Percentiles rank a stretch among this genome's conserved stretches.
Evolutionary conservation across 2,113 vertebrate genomes (phyloP).

Genomic region (Amphiprion percula): DNA sequence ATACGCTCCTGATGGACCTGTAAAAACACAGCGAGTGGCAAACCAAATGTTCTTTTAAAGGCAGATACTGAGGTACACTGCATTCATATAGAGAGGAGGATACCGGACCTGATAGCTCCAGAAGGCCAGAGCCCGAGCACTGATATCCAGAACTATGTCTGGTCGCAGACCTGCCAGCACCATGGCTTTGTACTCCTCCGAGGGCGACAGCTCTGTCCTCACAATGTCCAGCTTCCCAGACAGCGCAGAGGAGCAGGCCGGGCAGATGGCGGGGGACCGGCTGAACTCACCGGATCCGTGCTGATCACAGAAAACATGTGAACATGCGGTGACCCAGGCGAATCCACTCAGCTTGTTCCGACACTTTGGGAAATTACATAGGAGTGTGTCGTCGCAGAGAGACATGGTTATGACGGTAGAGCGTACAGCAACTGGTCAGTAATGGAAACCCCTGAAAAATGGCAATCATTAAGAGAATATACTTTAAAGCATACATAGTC

Average conservation of each 20-base stretch:
- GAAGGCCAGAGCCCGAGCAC: conserved; percentile 88
- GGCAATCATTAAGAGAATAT: neutral
- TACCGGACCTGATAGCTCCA: conserved; percentile 91
- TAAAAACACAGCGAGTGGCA: neutral
- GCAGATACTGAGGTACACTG: neutral
- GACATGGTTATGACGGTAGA: conserved; percentile 80
- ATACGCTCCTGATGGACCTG: conserved; percentile 92
- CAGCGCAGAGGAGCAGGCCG: conserved; percentile 89
- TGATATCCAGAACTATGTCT: conserved; percentile 90
- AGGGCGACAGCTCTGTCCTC: conserved; percentile 88
- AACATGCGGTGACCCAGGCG: conserved; percentile 92
- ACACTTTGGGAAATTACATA: conserved; percentile 92
- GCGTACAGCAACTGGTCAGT: neutral
- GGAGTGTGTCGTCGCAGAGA: conserved; percentile 86
- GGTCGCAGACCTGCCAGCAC: conserved; percentile 89
- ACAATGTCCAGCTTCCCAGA: conserved; percentile 92
- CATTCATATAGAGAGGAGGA: neutral
- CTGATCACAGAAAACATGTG: conserved; percentile 92
- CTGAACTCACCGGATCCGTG: conserved; percentile 92
- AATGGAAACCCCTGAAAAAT: neutral
- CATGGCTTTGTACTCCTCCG: conserved; percentile 93
- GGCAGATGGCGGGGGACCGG: conserved; percentile 88
- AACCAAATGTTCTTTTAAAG: neutral
- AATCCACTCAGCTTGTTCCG: conserved; percentile 87
- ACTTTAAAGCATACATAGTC: neutral